Base-by-base conservation (phyloP, 92 coral and sea anemone species). In the Plumapathes pennacea region DNA sequence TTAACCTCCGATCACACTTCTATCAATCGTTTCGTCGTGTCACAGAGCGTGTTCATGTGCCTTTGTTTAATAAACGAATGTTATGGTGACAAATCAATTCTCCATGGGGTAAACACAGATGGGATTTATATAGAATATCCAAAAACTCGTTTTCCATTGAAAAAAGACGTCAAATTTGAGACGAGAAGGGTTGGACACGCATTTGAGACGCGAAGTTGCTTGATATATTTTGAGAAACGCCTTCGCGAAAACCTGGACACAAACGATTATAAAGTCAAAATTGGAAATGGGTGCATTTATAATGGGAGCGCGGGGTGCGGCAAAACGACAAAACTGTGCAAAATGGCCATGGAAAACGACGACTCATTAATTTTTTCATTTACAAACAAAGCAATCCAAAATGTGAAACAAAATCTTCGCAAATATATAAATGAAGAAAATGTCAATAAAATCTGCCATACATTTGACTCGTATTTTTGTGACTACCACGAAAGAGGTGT, bases 261-360 rank as follows among this genome's bases (percentile, higher is more conserved):
- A n/a, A n/a, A n/a, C n/a, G n/a, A n/a, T n/a, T n/a, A n/a, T n/a
- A n/a, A n/a, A n/a, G n/a, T n/a, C n/a, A n/a, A n/a, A 40, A 58
- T 46, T 34, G n/a, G 53, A 4, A 33, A 32, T 27, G 20, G 66
- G 0, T 49, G 34, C 1, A 60, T 72, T 10, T 72, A 0, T 21
- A 50, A 37, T 1, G 80, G 71, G 0, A 63, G 38, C 17, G 63
- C 73, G 1, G 80, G 81, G 0, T 3, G 44, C 23, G 74, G 81
- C 4, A 63, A 63, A 27, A 50, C 74, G 1, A 51, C 74, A 0
- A 28, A 8, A 19, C 41, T 59, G 0, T 49, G 72, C 3, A 14
- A 62, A 2, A 60, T 17, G 53, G 62, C 47, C 3, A 29, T 14
- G 4, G 32, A 63, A 26, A 22, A 15, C 2, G 18, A 32, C 18